Evolutionary conservation across 2,888 invertebrate genomes (phyloP), one percentile per base, ranked within the genome.

Genomic region (Synanthedon tipuliformis): DNA sequence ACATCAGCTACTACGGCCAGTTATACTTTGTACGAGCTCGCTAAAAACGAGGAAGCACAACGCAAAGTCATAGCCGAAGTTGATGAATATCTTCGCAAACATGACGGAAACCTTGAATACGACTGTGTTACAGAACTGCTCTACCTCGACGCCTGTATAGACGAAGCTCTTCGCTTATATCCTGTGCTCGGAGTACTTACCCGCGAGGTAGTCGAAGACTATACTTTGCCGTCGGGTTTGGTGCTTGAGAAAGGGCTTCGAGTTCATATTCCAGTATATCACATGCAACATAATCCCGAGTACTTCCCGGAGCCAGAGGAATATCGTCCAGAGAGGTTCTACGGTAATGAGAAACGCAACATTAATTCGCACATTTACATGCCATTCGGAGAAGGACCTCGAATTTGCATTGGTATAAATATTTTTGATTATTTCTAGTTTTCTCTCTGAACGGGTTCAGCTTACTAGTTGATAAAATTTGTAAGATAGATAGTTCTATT

Each of bases 261-360:
- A 0, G 60, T 85, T 1, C 81, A 83, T 51, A 51, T 84, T 27
- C 83, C 84, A 0, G 60, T 78, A 3, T 71, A 73, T 53, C 65
- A 76, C 27, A 50, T 83, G 41, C 83, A 85, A 2, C 60, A 61
- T 8, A 61, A 75, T 51, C 75, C 80, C 23, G 23, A 23, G 23
- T 23, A 23, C 23, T 23, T 23, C 23, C 23, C 23, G 23, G 23
- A 23, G 23, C 83, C 83, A 0, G 68, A 79, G 4, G 48, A 59
- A 53, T 85, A 60, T 53, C 59, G 56, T 0, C 84, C 84, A 0
- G 80, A 82, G 50, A 60, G 84, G 27, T 83, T 83, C 57, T 55
- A 74, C 1, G 62, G 62, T 0, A 73, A 71, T 2, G 63, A 71
- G 15, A 80, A 64, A 50, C 53, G 58, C 0, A 64, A 70, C 12